Base-by-base conservation (phyloP, 2,888 invertebrate genomes). In the Aproaerema taeniolella region DNA sequence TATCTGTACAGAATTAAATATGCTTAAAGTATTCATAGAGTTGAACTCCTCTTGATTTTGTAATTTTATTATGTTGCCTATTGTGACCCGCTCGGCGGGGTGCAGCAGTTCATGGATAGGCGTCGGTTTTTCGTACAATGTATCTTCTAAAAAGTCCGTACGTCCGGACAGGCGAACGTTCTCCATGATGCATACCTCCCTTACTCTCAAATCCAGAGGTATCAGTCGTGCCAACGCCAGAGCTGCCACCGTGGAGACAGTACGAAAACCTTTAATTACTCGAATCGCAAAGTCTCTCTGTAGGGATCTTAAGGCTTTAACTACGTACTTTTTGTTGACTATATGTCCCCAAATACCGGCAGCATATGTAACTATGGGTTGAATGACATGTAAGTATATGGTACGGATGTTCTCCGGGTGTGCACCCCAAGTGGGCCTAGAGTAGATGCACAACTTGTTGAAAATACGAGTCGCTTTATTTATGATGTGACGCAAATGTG, bases 221-320 rank as follows among this genome's bases (percentile, higher is more conserved):
- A 20, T 45, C 8, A 50, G 38, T 13, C 35, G 31, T 0, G 47
- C 48, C 1, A 49, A 15, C 1, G 47, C 37, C 0, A 49, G 29
- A 0, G 53, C 41, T 0, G 49, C 43, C 1, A 8, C 9, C 0
- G 48, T 46, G 10, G 42, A 41, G 1, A 44, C 28, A 0, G 46
- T 52, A 1, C 45, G 11, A 25, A 49, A 50, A 8, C 41, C 46
- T 16, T 32, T 40, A 2, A 47, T 47, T 1, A 30, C 37, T 32
- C 36, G 38, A 1, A 52, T 36, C 1, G 51, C 49, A n/a, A 54
- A 53, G 1, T 31, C 25, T 1, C 49, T 33, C 17, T 53, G 53
- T 1, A 49, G 3, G 7, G 20, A 25, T 0, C 14, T 5, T 0
- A 50, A 31, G 2, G 7, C 25, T 0, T 20, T 31, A 1, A n/a